These are phyloP conservation scores for Drosophila pachea DNA, from an alignment of 1,140 invertebrate genomes.

Conservation along the genomic window DNA sequence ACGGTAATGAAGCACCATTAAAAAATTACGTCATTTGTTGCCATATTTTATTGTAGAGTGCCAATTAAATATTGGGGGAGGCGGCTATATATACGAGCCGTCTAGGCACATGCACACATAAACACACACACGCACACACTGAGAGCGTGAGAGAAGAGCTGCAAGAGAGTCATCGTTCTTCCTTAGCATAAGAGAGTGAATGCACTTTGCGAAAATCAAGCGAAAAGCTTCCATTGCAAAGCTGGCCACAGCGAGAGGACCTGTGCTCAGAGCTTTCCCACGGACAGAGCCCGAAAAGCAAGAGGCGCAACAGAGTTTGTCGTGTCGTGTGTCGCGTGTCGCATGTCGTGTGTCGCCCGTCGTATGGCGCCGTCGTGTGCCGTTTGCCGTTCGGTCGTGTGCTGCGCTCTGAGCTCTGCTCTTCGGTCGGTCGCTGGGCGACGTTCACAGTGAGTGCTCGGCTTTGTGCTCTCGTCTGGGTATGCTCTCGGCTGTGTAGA, in stretches of 20 bases:
- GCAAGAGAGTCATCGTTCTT: neutral
- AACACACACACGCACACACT: neutral
- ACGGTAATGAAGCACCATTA: constrained; percentile 3
- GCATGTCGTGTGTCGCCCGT: too few relatives aligned
- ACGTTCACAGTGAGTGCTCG: too few relatives aligned
- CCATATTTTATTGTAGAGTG: constrained; percentile 25
- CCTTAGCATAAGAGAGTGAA: constrained; percentile 2
- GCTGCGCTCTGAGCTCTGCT: too few relatives aligned
- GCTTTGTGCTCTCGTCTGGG: neutral
- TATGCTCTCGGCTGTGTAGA: constrained; percentile 28
- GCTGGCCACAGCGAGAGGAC: constrained; percentile 30
- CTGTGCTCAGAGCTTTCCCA: constrained; percentile 43
- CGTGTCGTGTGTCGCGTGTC: neutral
- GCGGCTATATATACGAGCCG: constrained; percentile 39
- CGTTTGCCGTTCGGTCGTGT: too few relatives aligned
- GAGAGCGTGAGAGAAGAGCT: neutral
- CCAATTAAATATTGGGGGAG: constrained; percentile 28
- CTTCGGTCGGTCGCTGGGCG: too few relatives aligned
- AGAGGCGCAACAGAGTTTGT: constrained; percentile 56
- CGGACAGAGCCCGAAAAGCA: constrained; percentile 63
- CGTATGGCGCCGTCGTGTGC: too few relatives aligned
- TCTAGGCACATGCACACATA: constrained; percentile 35
- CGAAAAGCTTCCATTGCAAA: constrained; percentile 42
- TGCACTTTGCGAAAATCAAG: constrained; percentile 43
- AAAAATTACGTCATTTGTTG: constrained; percentile 64